A percentile compares a stretch with the other conserved stretches of the same genome.
These are phyloP conservation scores for Hylaeus anthracinus DNA, from an alignment of 1,140 invertebrate species.

Conservation along the genomic window DNA sequence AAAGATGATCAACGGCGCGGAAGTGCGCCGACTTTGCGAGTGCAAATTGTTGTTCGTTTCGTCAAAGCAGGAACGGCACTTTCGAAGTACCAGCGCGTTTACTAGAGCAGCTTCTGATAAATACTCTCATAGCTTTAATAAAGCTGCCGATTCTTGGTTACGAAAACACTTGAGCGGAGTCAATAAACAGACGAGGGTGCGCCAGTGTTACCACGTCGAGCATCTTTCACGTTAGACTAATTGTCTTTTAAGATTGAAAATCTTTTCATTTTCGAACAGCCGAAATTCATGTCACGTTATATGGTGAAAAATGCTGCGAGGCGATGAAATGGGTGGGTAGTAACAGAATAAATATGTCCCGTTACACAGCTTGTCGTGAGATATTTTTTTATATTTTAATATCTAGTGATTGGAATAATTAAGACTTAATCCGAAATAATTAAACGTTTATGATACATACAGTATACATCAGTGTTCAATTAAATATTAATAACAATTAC, in stretches of 20 bases:
- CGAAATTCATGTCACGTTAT: too few relatives aligned
- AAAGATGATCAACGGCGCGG: constrained; percentile 31
- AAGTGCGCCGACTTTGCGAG: constrained; percentile 11
- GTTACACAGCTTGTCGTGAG: too few relatives aligned
- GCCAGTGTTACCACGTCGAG: constrained; percentile 19
- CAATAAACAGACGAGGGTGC: constrained; percentile 14
- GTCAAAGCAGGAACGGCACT: constrained; percentile 12
- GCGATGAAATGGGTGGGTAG: too few relatives aligned
- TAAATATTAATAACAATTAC: too few relatives aligned
- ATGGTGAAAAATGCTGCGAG: too few relatives aligned
- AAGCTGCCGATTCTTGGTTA: constrained; percentile 43
- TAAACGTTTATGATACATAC: too few relatives aligned
- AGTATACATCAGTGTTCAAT: too few relatives aligned
- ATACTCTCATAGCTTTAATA: constrained; percentile 44
- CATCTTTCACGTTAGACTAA: constrained; percentile 5
- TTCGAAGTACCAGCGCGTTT: constrained; percentile 21
- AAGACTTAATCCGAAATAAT: too few relatives aligned
- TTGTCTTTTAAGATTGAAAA: not conserved
- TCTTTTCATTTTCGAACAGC: too few relatives aligned
- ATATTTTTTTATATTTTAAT: too few relatives aligned
- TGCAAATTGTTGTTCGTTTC: constrained; percentile 46
- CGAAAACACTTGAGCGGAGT: constrained; percentile 42
- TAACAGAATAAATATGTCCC: too few relatives aligned
- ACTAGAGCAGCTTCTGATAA: constrained; percentile 32
- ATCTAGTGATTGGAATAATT: too few relatives aligned